These are phyloP conservation scores for Lymantria monacha DNA, from an alignment of 2,888 invertebrate genomes.

Conservation along the genomic window DNA sequence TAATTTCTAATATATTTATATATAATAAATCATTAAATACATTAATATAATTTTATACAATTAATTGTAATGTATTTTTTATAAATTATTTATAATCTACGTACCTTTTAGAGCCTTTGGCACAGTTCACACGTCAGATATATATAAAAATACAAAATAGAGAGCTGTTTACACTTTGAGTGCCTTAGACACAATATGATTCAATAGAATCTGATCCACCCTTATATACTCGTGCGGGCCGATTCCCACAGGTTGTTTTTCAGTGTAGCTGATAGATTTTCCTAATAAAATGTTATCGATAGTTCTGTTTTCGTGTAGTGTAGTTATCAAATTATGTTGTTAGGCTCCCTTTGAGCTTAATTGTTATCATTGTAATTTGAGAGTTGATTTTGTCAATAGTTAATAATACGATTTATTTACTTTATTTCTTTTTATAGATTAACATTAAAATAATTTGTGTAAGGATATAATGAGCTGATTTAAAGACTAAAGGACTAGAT, in stretches of 20 bases:
- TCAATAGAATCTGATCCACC: constrained; percentile 5
- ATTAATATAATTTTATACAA: too few relatives aligned
- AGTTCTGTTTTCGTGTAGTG: background rate
- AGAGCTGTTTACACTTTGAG: constrained; percentile 17
- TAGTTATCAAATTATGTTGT: background rate
- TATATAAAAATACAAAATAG: constrained; percentile 27
- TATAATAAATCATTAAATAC: background rate
- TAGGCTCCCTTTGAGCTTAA: background rate
- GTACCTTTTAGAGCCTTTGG: constrained; percentile 7
- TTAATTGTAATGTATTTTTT: background rate
- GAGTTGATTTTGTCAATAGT: too few relatives aligned
- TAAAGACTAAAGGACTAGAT: too few relatives aligned
- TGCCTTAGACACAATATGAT: constrained; percentile 18
- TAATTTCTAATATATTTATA: background rate
- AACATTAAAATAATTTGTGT: too few relatives aligned
- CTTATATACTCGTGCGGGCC: constrained; percentile 22
- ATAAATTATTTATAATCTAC: background rate
- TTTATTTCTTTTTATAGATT: too few relatives aligned
- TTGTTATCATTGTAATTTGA: background rate
- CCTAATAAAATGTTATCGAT: background rate
- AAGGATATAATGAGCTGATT: too few relatives aligned
- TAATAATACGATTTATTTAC: too few relatives aligned
- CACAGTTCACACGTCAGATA: constrained; percentile 17
- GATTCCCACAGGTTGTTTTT: constrained; percentile 7
- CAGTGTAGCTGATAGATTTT: constrained; percentile 6